Evolutionary conservation across 2,888 invertebrate species (phyloP).

Genomic region (Hipparchia sbordonii): DNA sequence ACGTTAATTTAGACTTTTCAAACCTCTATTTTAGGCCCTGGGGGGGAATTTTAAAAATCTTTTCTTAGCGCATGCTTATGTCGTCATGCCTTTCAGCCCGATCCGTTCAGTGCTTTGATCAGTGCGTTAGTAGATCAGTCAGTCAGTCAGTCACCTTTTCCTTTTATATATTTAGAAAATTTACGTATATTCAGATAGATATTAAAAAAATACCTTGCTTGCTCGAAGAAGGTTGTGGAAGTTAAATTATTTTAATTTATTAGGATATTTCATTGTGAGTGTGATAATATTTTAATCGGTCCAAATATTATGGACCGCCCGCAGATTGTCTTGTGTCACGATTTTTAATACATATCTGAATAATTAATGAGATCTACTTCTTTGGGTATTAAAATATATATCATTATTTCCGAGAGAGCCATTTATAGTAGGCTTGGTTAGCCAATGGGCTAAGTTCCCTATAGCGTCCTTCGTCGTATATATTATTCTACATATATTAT

Average conservation of each 20-base stretch:
- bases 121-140: too few species aligned
- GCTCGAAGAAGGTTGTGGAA: background rate
- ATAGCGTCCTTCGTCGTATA: background rate
- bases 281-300: conserved; percentile 40
- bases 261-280: conserved; percentile 32
- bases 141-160: too few species aligned
- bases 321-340: conserved; percentile 30
- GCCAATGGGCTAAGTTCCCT: background rate
- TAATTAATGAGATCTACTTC: conserved; percentile 40
- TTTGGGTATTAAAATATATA: conserved; percentile 5
- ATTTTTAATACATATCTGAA: conserved; percentile 39
- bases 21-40: too few species aligned
- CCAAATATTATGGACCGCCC: conserved; percentile 37
- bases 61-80: too few species aligned
- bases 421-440: background rate
- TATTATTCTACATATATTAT: background rate
- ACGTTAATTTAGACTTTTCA: too few species aligned
- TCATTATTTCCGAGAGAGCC: background rate
- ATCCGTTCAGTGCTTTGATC: too few species aligned
- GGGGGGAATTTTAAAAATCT: too few species aligned
- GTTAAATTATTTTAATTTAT: background rate
- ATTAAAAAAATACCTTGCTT: background rate
- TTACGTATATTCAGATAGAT: too few species aligned
- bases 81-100: too few species aligned
- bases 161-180: too few species aligned